Evolutionary conservation across 2,797 vertebrate species (phyloP), one percentile per base, ranked within the genome.

Genomic region (Tarsius wallacei): DNA sequence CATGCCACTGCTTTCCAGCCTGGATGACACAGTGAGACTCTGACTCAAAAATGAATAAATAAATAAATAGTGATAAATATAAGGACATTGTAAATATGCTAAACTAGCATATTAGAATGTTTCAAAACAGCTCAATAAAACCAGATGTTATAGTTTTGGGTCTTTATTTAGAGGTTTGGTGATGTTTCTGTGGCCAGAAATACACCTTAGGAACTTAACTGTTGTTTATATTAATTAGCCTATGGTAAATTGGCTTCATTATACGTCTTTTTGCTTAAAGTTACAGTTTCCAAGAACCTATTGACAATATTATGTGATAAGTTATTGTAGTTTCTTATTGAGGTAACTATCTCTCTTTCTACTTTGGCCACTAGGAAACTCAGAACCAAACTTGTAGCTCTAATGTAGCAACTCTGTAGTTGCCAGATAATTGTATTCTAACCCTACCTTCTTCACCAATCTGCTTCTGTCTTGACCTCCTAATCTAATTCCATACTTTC

Each of bases 101-200:
- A 59, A 84, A 59, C 47, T 59, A 57, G 28, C 68, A 76, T 10
- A 31, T 66, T 68, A 64, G 57, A 89, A 51, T 64, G 42, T 74
- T 94, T 95, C 36, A 51, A 49, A 95, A 70, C 11, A 55, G 22
- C 31, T 86, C 86, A 68, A 73, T 49, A 53, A 97, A 93, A 47
- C 77, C 82, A 64, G 61, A 68, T 28, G 5, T 71, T 36, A 74
- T 7, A 5, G 2, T 55, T 57, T 57, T 28, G 47, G 49, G 16
- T n/a, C 10, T 76, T 76, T 76, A 31, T 76, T 51, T 19, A 19
- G 73, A 76, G 19, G 16, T 28, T 51, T 19, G 5, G 26, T 51
- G 53, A 24, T 78, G 76, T n/a, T 78, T 78, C 33, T 57, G 53
- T 78, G 76, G 24, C 53, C n/a, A 78, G 53, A 78, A 78, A 55